Evolutionary conservation across 2,888 invertebrate species (phyloP), one percentile per base, ranked within the genome.

Genomic region (Laspeyria flexula): DNA sequence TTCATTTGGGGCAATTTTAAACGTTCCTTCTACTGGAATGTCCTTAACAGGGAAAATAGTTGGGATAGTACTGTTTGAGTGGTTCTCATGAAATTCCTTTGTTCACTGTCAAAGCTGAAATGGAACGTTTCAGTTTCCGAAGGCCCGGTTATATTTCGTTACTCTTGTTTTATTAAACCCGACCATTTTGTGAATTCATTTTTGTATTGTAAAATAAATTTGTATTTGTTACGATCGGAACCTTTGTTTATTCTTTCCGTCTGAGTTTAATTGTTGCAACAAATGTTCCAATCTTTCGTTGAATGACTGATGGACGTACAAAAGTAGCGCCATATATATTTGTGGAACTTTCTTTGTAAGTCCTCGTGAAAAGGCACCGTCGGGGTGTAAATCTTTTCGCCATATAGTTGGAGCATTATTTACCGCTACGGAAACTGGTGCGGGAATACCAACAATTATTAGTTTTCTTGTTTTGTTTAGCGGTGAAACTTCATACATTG

Each of bases 401-500:
- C 48, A 57, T 48, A 64, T 71, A 64, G 65, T 69, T 71, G 61
- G 55, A 47, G 57, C 51, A 63, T 75, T 80, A 80, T 80, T 81
- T 78, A 79, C 72, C 48, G 71, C 48, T 37, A 52, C 59, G 54
- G 63, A 57, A 73, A 71, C 59, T 59, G 62, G 45, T 46, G 51
- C 43, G 67, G 61, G 65, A 72, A 73, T 63, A 72, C 57, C 65
- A 79, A 79, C 78, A 77, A 82, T 85, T 82, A 82, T 82, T 81
- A 79, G 73, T 81, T 82, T 82, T 74, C 72, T 79, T 82, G 75
- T 83, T 79, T 69, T 74, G 65, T 72, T 73, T 66, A 54, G 65
- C 60, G 50, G 43, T 37, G 54, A 52, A 68, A 61, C 65, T 72
- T 71, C 59, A 62, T 65, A 65, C 65, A 47, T 68, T 61, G 35